Evolutionary conservation across 2,888 invertebrate species (phyloP).

Genomic region (Acanthosepion esculentum): DNA sequence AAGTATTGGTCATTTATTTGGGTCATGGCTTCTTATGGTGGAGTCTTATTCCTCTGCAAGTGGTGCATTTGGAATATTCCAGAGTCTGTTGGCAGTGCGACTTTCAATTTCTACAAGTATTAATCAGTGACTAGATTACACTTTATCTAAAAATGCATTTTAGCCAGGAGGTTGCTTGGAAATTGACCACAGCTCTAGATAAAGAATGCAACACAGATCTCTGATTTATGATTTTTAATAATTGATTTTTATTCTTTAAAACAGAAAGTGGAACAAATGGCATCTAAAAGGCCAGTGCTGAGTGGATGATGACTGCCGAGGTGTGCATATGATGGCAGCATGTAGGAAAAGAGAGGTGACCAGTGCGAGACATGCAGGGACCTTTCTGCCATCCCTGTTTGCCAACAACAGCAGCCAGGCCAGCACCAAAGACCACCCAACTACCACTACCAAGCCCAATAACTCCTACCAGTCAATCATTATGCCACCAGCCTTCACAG

Average conservation of each 20-base stretch:
- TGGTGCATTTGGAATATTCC: too few relatives aligned
- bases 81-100: too few relatives aligned
- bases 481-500: constrained; percentile 40
- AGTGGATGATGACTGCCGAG: background rate
- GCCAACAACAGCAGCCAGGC: background rate
- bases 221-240: background rate
- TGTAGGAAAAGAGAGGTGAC: constrained; percentile 44
- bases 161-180: too few relatives aligned
- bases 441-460: background rate
- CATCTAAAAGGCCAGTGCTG: background rate
- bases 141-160: too few relatives aligned
- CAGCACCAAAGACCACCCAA: background rate
- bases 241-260: background rate
- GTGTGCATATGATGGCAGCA: constrained; percentile 43
- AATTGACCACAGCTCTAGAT: too few relatives aligned
- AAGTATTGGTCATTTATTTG: too few relatives aligned
- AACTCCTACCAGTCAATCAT: constrained; percentile 34
- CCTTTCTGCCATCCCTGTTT: constrained; percentile 41
- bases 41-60: too few relatives aligned
- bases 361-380: constrained; percentile 24
- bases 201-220: too few relatives aligned
- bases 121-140: background rate
- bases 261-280: background rate
- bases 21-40: too few relatives aligned
- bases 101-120: too few relatives aligned